Base-by-base conservation (phyloP, 1,140 invertebrate species). In the Scaptodrosophila lebanonensis region DNA sequence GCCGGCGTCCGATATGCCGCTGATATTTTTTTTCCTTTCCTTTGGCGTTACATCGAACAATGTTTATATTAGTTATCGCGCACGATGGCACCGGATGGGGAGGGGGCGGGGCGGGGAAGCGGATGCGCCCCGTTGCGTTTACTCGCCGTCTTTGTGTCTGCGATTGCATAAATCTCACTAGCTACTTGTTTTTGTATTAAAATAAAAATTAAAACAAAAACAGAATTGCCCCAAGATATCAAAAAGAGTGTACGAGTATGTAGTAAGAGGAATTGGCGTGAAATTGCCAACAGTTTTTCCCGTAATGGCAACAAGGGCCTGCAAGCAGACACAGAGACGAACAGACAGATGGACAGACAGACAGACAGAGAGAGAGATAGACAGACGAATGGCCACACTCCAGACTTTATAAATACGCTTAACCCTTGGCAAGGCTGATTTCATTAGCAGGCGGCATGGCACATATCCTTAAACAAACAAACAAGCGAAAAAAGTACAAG, bases 191-290 rank as follows among this genome's bases (percentile, higher is more conserved):
- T 59, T 45, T 32, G 64, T 73, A 73, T 79, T 79, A 79, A 73
- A 82, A 82, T 82, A 85, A 83, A 83, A 85, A 83, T 71, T 83
- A 77, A 76, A 76, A 83, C 51, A 73, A 66, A 73, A 73, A 69
- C 47, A 51, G 50, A 53, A 13, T 25, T 49, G n/a, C 54, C 36
- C 16, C 16, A 44, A 35, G 36, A 22, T 25, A 25, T 8, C 22
- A 17, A n/a, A 52, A 47, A 40, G 11, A 20, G 9, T 30, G 22
- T n/a, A n/a, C n/a, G n/a, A n/a, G n/a, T n/a, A n/a, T n/a, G n/a
- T n/a, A n/a, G n/a, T n/a, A 29, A 42, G 66, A 76, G 66, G 75
- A 85, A 83, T 85, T 85, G 83, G 83, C 83, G 83, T 83, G 83
- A 85, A 85, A 85, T 85, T 85, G 84, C 77, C 64, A 83, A 75